Evolutionary conservation across 1,140 invertebrate genomes (phyloP).

Genomic region (Araneus ventricosus): DNA sequence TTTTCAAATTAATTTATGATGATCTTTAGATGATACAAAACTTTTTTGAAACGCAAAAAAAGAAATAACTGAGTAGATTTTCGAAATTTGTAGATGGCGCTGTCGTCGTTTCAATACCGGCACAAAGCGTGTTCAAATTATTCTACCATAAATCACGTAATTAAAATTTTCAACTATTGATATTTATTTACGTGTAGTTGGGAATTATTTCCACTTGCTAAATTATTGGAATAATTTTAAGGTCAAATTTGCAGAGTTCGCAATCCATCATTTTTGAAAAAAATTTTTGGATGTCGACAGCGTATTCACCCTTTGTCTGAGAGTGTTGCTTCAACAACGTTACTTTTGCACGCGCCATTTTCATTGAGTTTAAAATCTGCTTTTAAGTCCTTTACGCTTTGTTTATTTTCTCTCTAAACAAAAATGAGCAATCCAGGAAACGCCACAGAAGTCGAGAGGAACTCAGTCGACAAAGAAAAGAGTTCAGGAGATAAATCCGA

Average conservation of each 20-base stretch:
- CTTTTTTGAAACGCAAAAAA: no score
- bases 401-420: constrained; percentile 64
- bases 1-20: no score
- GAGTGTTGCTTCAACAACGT: constrained; percentile 71
- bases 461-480: constrained; percentile 70
- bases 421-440: constrained; percentile 66
- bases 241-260: neutral
- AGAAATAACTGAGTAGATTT: neutral
- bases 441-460: constrained; percentile 59
- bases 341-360: constrained; percentile 73
- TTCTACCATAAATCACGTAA: neutral
- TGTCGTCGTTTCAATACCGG: neutral
- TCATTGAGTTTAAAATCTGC: constrained; percentile 61
- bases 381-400: constrained; percentile 59
- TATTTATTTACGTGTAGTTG: neutral
- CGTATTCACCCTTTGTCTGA: constrained; percentile 66
- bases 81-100: constrained; percentile 32
- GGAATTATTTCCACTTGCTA: neutral
- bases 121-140: neutral
- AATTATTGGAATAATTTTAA: constrained; percentile 8
- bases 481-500: constrained; percentile 64
- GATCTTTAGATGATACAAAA: no score
- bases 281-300: constrained; percentile 32
- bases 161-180: constrained; percentile 12
- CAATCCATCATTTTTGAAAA: constrained; percentile 21